phyloP scores from a whole-genome alignment of 2,888 invertebrate species.

The Sinopyrophorus schimmeli region DNA sequence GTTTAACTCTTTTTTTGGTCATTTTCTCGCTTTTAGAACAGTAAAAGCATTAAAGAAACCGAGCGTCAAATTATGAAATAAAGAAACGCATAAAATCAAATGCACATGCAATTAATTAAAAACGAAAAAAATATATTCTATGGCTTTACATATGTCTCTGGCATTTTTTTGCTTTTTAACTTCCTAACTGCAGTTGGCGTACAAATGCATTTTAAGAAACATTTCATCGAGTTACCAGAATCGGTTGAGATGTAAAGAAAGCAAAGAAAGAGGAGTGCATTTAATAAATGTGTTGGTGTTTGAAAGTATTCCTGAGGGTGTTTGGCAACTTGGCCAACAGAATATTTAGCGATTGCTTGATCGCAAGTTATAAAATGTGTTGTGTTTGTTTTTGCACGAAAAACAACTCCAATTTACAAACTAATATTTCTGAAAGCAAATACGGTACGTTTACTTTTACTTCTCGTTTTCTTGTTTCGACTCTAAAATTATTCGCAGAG shows the following conservation, averaged over 20 bases:
- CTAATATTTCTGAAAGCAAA: constrained; percentile 19
- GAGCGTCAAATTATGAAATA: background rate
- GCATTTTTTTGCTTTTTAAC: constrained; percentile 5
- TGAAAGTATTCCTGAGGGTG: constrained; percentile 48
- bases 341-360: constrained; percentile 42
- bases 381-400: constrained; percentile 41
- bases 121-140: no score
- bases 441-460: constrained; percentile 19
- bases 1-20: no score
- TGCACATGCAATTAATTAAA: no score
- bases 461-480: background rate
- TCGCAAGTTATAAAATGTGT: constrained; percentile 46
- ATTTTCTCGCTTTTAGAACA: no score
- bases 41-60: background rate
- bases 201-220: constrained; percentile 22
- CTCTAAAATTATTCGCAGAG: no score
- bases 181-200: constrained; percentile 5
- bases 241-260: constrained; percentile 12
- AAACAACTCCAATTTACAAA: constrained; percentile 9
- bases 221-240: constrained; percentile 11
- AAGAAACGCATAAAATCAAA: no score
- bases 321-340: constrained; percentile 47
- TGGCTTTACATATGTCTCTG: constrained; percentile 6
- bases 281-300: constrained; percentile 48
- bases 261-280: constrained; percentile 8